Evolutionary conservation across 2,113 vertebrate genomes (phyloP), one percentile per base, ranked within the genome.

Genomic region (Carettochelys insculpta): DNA sequence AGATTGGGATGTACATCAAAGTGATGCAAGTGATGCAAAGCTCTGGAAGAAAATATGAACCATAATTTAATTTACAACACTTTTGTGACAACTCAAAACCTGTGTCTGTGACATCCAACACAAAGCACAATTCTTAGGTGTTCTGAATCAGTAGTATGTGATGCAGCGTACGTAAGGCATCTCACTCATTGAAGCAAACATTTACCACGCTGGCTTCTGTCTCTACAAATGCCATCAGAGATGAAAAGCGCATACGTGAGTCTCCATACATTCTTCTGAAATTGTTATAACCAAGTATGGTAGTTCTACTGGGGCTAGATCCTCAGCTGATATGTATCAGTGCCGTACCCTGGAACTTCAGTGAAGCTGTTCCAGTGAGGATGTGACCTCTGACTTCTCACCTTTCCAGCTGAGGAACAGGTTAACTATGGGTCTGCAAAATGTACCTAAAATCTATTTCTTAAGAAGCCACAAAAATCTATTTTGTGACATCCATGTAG

Each of bases 1-100:
- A 53, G 52, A 79, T 56, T 68, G 58, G 65, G 86, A 75, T 1
- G 48, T 4, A 45, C 9, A 9, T 4, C 48, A 43, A 2, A 1
- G 83, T 87, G 54, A 79, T 68, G 75, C 38, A 86, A 53, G 83
- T 2, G n/a, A 5, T 48, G 43, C 43, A 43, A 31, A 25, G 81
- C 54, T 93, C 54, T 89, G n/a, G 75, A 80, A 80, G 81, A 92
- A 93, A 93, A 86, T 41, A 48, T 31, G 82, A 45, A 77, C 45
- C 29, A 27, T 22, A 89, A 54, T 82, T 47, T 86, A 86, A 86
- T 34, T 65, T 87, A n/a, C 5, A 6, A 17, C 14, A 77, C 43
- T 51, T 96, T 76, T 90, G 1, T 6, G 89, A 83, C 61, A 91
- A 76, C 79, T 0, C 75, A 38, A 75, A 92, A 83, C 51, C 4